Percentiles rank a stretch among this genome's conserved stretches.
Evolutionary conservation across 2,797 vertebrate genomes (phyloP).

Genomic region (Pangasius macronema): DNA sequence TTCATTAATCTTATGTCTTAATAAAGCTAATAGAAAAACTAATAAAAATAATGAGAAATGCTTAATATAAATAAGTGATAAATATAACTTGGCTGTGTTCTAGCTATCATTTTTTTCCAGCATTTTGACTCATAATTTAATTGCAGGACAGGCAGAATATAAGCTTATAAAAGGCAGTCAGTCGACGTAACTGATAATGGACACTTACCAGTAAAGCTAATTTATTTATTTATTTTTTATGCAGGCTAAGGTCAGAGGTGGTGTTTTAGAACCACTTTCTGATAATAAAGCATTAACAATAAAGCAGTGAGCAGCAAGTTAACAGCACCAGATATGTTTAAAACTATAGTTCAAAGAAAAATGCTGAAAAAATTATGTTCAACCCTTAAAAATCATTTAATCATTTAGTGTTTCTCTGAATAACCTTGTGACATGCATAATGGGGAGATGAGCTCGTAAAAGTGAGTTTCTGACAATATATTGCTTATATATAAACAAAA

Average conservation of each 20-base stretch:
- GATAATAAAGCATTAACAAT: background rate
- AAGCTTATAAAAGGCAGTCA: background rate
- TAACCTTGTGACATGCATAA: background rate
- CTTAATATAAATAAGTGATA: background rate
- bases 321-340: background rate
- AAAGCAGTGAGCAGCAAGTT: background rate
- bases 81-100: background rate
- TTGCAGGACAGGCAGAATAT: background rate
- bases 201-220: background rate
- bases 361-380: background rate
- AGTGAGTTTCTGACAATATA: background rate
- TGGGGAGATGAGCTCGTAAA: background rate
- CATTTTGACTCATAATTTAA: background rate
- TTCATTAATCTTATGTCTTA: background rate
- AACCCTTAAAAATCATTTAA: background rate
- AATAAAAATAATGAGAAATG: background rate
- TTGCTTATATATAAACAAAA: background rate
- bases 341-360: background rate
- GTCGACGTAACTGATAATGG: background rate
- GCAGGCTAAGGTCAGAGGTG: background rate
- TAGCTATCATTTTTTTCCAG: background rate
- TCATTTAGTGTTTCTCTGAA: background rate
- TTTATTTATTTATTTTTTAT: background rate
- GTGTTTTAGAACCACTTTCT: background rate
- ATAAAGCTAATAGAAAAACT: background rate